These are phyloP conservation scores for Agapornis roseicollis DNA, from an alignment of 2,113 vertebrate genomes.

Conservation along the genomic window DNA sequence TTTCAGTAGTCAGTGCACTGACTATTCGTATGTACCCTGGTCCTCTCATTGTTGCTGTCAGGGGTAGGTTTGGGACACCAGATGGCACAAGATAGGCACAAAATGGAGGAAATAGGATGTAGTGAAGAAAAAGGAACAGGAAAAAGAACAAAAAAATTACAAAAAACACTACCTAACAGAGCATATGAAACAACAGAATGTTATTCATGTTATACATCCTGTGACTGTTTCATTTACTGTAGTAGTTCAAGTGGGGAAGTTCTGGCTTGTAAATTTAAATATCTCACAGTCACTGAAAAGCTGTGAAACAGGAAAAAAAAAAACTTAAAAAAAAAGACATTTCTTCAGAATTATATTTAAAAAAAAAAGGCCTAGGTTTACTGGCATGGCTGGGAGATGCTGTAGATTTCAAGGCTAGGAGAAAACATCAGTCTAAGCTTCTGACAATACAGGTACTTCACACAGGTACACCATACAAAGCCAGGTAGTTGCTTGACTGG, in stretches of 20 bases:
- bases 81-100: background rate
- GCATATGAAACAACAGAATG: background rate
- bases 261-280: background rate
- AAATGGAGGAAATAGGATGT: background rate
- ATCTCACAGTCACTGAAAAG: background rate
- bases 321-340: background rate
- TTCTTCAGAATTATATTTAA: background rate
- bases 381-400: background rate
- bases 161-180: background rate
- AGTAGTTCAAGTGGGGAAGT: background rate
- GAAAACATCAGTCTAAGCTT: background rate
- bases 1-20: background rate
- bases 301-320: background rate
- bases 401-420: background rate
- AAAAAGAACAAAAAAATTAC: background rate
- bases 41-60: background rate
- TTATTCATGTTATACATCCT: background rate
- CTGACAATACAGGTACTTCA: background rate
- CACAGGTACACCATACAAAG: background rate
- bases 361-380: background rate
- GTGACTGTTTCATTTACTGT: background rate
- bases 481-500: background rate
- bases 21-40: background rate
- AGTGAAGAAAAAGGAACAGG: background rate
- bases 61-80: background rate